Evolutionary conservation across 2,113 vertebrate species (phyloP).

Genomic region (Toxostoma redivivum): DNA sequence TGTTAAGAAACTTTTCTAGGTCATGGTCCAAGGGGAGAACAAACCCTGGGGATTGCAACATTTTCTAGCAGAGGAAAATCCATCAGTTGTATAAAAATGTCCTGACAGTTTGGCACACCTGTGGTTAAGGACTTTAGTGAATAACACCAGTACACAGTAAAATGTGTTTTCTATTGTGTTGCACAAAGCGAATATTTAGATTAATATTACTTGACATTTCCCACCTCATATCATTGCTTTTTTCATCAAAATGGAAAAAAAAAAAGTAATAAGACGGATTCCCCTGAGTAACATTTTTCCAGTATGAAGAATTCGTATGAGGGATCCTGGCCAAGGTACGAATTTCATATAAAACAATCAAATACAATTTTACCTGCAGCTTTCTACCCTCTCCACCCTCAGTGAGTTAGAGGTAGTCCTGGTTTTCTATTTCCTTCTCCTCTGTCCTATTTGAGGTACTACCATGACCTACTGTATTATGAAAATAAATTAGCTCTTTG

Average conservation of each 20-base stretch:
- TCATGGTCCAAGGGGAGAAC: neutral
- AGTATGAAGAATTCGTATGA: constrained; percentile 24
- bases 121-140: constrained; percentile 30
- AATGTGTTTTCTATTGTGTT: constrained; percentile 60
- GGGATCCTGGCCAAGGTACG: neutral
- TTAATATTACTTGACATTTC: constrained; percentile 51
- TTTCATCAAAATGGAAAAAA: constrained; percentile 48
- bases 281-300: constrained; percentile 36
- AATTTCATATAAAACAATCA: neutral
- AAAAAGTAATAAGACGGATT: constrained; percentile 33
- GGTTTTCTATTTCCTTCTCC: neutral
- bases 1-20: neutral
- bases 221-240: constrained; percentile 45
- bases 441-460: neutral
- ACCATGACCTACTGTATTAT: neutral
- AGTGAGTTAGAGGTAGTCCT: neutral
- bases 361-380: neutral
- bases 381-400: neutral
- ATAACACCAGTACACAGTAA: neutral
- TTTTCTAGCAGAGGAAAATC: neutral
- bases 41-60: neutral
- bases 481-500: neutral
- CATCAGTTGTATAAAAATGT: neutral
- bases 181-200: neutral
- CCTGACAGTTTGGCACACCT: constrained; percentile 3